Evolutionary conservation across 2,888 invertebrate genomes (phyloP).

Genomic region (Furcula furcula): DNA sequence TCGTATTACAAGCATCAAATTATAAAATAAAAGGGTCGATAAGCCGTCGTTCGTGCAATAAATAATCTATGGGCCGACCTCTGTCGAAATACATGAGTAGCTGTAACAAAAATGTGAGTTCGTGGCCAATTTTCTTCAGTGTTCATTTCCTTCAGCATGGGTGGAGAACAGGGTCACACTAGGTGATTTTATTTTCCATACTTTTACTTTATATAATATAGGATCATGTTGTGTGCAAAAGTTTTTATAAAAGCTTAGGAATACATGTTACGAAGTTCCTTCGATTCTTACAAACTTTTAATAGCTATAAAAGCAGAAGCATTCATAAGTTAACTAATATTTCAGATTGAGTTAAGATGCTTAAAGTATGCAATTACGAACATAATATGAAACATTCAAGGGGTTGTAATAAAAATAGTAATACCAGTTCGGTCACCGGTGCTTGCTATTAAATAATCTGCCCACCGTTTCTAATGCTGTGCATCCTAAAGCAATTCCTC

Average conservation of each 20-base stretch:
- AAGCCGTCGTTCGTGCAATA: constrained; percentile 33
- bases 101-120: constrained; percentile 37
- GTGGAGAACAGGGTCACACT: constrained; percentile 21
- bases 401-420: too few relatives aligned
- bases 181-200: constrained; percentile 9
- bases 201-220: constrained; percentile 8
- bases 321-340: too few relatives aligned
- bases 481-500: too few relatives aligned
- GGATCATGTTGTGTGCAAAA: not conserved
- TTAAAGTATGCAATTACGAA: too few relatives aligned
- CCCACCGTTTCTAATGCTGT: too few relatives aligned
- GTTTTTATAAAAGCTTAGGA: not conserved
- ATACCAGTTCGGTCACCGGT: too few relatives aligned
- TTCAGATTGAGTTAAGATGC: too few relatives aligned
- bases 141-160: constrained; percentile 49
- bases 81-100: constrained; percentile 26
- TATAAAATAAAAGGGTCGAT: constrained; percentile 36
- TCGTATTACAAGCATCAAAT: constrained; percentile 32
- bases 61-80: constrained; percentile 29
- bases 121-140: constrained; percentile 47
- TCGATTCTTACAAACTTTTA: too few relatives aligned
- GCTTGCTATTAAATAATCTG: too few relatives aligned
- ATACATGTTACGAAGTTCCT: too few relatives aligned
- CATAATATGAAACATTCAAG: too few relatives aligned
- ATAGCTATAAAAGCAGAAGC: too few relatives aligned